Percentiles rank a stretch among this genome's conserved stretches.
These are phyloP conservation scores for Meloidogyne chitwoodi DNA, from an alignment of 1,140 invertebrate genomes.

Conservation along the genomic window DNA sequence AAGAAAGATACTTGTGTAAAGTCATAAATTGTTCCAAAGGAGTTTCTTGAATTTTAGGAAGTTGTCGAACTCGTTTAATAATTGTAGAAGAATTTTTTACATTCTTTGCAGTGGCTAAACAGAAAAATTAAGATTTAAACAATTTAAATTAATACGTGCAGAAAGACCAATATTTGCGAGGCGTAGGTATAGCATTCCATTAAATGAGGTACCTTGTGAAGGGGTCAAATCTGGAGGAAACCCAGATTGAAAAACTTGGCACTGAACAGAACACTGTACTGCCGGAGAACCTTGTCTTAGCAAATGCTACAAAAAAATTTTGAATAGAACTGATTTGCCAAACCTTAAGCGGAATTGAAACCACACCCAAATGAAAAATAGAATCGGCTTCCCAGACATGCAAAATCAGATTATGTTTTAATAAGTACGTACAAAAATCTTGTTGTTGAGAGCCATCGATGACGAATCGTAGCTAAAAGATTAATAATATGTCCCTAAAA, in stretches of 20 bases:
- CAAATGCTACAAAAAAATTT: conserved; percentile 25
- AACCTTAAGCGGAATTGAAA: background rate
- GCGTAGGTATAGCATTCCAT: conserved; percentile 41
- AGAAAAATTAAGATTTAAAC: conserved; percentile 10
- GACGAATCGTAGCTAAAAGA: conserved; percentile 18
- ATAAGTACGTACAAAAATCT: conserved; percentile 42
- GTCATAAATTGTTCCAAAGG: conserved; percentile 37
- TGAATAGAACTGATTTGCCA: background rate
- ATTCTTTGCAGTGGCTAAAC: background rate
- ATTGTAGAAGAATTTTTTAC: background rate
- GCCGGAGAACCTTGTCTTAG: conserved; percentile 36
- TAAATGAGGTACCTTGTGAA: background rate
- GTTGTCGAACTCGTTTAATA: conserved; percentile 4
- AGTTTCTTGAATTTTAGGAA: conserved; percentile 14
- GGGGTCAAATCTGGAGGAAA: conserved; percentile 5
- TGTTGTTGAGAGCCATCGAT: background rate
- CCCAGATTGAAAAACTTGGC: conserved; percentile 31
- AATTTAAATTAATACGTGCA: background rate
- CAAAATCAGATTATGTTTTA: conserved; percentile 25
- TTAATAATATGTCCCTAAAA: background rate
- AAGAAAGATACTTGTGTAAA: conserved; percentile 30
- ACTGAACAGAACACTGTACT: conserved; percentile 33
- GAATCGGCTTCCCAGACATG: conserved; percentile 52
- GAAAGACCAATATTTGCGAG: conserved; percentile 47
- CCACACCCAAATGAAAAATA: conserved; percentile 23